Evolutionary conservation across 2,888 invertebrate species (phyloP).

Genomic region (Operophtera brumata): DNA sequence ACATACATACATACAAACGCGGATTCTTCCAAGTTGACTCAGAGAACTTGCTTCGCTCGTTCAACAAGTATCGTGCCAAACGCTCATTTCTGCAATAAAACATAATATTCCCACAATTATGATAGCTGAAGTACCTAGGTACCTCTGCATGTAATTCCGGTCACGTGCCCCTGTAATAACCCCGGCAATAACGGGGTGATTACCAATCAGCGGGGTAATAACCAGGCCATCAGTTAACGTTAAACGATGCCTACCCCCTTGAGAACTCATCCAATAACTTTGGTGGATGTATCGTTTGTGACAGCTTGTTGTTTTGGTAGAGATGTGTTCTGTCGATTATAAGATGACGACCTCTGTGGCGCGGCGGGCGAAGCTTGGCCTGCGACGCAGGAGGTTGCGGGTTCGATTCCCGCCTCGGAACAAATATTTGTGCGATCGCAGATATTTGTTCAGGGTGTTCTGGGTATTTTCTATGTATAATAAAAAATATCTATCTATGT

Average conservation of each 20-base stretch:
- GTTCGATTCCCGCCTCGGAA: no score
- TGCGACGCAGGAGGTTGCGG: no score
- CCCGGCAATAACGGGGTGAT: slow-evolving; percentile 4
- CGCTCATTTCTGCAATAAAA: background rate
- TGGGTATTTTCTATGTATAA: no score
- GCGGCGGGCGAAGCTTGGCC: no score
- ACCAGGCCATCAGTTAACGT: background rate
- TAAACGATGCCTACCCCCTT: slow-evolving; percentile 7
- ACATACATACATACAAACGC: no score
- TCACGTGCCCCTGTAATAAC: slow-evolving; percentile 16
- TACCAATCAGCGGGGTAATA: slow-evolving; percentile 12
- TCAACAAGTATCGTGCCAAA: background rate
- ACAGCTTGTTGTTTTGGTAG: slow-evolving; percentile 1
- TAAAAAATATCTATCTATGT: no score
- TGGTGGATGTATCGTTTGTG: slow-evolving; percentile 2
- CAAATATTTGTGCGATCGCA: no score
- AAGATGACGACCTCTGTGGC: no score
- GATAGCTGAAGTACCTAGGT: background rate
- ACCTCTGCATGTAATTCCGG: slow-evolving; percentile 4
- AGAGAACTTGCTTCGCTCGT: no score
- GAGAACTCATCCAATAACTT: slow-evolving; percentile 6
- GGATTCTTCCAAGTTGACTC: no score
- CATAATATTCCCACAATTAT: slow-evolving; percentile 14
- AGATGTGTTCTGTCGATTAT: no score
- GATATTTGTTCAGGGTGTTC: no score